phyloP scores from a whole-genome alignment of 2,888 invertebrate genomes.

The Apodemia hepburni region DNA sequence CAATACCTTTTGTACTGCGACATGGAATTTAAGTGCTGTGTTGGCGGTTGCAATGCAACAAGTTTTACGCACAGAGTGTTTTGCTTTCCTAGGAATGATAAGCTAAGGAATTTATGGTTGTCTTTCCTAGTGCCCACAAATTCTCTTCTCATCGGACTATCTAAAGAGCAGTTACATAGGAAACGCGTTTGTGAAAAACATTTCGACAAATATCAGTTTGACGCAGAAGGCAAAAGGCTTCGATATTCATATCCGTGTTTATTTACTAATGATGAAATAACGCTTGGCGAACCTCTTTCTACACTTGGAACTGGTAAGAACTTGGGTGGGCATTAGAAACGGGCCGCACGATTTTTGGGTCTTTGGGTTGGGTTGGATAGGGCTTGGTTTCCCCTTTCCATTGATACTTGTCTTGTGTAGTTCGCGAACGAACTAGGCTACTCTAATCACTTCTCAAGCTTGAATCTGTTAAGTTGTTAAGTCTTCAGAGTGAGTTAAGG shows the following conservation, averaged over 20 bases:
- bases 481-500: no score
- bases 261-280: slow-evolving; percentile 24
- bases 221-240: slow-evolving; percentile 21
- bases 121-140: slow-evolving; percentile 29
- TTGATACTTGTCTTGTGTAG: no score
- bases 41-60: slow-evolving; percentile 19
- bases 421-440: no score
- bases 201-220: slow-evolving; percentile 31
- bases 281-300: slow-evolving; percentile 20
- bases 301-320: no score
- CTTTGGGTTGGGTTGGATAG: no score
- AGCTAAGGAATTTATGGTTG: slow-evolving; percentile 30
- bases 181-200: slow-evolving; percentile 20
- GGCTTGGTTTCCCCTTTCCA: no score
- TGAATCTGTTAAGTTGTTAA: no score
- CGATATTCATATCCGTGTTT: slow-evolving; percentile 28
- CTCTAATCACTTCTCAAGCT: no score
- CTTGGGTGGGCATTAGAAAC: no score
- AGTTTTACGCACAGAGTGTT: slow-evolving; percentile 29
- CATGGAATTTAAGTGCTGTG: no score
- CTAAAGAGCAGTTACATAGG: slow-evolving; percentile 24
- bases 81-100: slow-evolving; percentile 28
- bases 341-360: no score
- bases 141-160: slow-evolving; percentile 26
- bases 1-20: no score